Conservation (phyloP, 2,888 invertebrate genomes). For the Melitaea athalia region DNA sequence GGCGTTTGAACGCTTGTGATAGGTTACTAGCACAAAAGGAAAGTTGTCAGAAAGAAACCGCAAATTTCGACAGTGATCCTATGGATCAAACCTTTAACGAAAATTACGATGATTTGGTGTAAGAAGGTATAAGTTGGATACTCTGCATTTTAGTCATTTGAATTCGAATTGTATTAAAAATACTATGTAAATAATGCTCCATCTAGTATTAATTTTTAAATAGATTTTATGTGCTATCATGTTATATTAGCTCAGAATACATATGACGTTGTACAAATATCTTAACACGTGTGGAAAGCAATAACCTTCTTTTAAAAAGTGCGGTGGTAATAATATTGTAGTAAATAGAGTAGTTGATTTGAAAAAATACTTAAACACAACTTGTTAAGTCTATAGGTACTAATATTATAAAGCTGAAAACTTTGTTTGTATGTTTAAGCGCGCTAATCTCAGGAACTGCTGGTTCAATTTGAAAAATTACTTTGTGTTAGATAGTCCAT, state of each 20-base stretch:
- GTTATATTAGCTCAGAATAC: background rate
- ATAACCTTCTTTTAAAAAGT: slow-evolving; percentile 51
- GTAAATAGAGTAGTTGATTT: background rate
- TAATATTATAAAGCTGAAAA: too few relatives aligned
- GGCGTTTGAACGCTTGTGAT: slow-evolving; percentile 72
- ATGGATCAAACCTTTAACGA: slow-evolving; percentile 69
- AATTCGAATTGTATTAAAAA: slow-evolving; percentile 28
- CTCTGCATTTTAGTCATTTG: slow-evolving; percentile 19
- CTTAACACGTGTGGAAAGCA: slow-evolving; percentile 72
- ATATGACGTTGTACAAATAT: slow-evolving; percentile 28
- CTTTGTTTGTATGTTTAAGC: too few relatives aligned
- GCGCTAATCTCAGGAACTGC: too few relatives aligned
- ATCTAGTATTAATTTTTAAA: background rate
- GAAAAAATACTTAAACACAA: background rate
- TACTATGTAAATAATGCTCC: slow-evolving; percentile 21
- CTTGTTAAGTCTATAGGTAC: background rate
- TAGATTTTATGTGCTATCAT: background rate
- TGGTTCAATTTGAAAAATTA: too few relatives aligned
- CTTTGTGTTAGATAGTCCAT: too few relatives aligned
- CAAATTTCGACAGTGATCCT: slow-evolving; percentile 64
- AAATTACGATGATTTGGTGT: slow-evolving; percentile 66
- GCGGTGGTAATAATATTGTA: background rate
- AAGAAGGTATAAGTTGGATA: slow-evolving; percentile 36
- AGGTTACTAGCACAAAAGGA: slow-evolving; percentile 69
- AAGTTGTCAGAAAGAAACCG: slow-evolving; percentile 52